phyloP scores from a whole-genome alignment of 1,140 invertebrate genomes.

The Leptopilina clavipes region DNA sequence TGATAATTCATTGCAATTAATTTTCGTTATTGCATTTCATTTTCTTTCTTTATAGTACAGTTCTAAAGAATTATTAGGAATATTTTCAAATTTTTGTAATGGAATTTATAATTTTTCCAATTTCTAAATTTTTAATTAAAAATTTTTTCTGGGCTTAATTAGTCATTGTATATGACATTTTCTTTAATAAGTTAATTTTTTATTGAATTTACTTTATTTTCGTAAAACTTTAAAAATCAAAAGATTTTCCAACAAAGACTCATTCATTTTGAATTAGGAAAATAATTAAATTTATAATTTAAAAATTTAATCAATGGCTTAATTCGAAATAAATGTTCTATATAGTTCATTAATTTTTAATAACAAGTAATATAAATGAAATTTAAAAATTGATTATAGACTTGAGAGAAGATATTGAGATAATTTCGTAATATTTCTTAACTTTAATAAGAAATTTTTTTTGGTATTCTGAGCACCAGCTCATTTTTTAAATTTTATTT shows the following conservation, averaged over 20 bases:
- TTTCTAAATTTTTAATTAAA: not conserved
- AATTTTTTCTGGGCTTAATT: constrained; percentile 3
- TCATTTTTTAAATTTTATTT: not conserved
- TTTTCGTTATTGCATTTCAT: not conserved
- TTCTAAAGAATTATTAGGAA: not conserved
- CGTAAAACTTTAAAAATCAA: not conserved
- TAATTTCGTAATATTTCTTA: constrained; percentile 5
- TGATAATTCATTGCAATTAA: not conserved
- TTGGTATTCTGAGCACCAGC: not conserved
- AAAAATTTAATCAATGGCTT: no score
- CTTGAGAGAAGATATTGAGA: constrained; percentile 5
- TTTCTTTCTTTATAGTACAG: not conserved
- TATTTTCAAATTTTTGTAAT: not conserved
- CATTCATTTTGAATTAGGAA: no score
- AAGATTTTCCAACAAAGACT: no score
- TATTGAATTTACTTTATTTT: no score
- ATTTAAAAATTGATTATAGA: not conserved
- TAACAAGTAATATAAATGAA: not conserved
- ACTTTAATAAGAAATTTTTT: not conserved
- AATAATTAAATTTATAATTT: no score
- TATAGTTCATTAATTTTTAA: not conserved
- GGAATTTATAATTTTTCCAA: no score
- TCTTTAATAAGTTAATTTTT: not conserved
- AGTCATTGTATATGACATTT: not conserved
- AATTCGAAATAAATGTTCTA: no score